Conservation (phyloP, 2,113 vertebrate species). For the Rhegmatorhina hoffmannsi region DNA sequence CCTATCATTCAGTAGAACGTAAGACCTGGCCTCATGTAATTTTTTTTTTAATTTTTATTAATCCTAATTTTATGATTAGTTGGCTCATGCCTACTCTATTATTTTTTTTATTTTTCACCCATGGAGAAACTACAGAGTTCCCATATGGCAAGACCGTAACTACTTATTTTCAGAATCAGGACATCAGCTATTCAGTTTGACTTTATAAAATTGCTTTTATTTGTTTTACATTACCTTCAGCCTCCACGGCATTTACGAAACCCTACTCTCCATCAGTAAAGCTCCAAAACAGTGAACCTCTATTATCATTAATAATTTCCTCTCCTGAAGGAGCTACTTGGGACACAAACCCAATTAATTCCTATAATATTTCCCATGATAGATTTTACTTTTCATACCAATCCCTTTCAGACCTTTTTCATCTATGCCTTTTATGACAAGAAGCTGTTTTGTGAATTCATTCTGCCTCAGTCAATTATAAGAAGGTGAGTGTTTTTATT, state of each 20-base stretch:
- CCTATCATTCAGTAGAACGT: background rate
- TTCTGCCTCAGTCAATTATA: background rate
- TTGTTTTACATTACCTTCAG: background rate
- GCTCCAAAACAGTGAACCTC: background rate
- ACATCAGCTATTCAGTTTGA: background rate
- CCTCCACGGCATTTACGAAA: background rate
- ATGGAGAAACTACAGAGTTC: background rate
- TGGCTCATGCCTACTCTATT: background rate
- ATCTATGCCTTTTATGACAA: background rate
- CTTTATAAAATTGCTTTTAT: background rate
- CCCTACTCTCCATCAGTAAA: background rate
- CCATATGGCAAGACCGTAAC: background rate
- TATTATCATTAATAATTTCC: background rate
- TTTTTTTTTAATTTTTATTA: background rate
- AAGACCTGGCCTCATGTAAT: background rate
- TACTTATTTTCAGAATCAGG: background rate
- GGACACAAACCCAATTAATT: constrained; percentile 34
- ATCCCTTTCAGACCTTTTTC: background rate
- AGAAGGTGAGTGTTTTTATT: background rate
- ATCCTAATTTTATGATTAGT: background rate
- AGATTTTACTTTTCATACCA: constrained; percentile 25
- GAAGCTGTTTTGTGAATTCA: background rate
- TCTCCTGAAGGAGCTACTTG: background rate
- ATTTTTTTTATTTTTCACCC: background rate
- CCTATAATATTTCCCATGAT: background rate